Evolutionary conservation across 2,888 invertebrate genomes (phyloP).

Genomic region (Eristalinus aeneus): DNA sequence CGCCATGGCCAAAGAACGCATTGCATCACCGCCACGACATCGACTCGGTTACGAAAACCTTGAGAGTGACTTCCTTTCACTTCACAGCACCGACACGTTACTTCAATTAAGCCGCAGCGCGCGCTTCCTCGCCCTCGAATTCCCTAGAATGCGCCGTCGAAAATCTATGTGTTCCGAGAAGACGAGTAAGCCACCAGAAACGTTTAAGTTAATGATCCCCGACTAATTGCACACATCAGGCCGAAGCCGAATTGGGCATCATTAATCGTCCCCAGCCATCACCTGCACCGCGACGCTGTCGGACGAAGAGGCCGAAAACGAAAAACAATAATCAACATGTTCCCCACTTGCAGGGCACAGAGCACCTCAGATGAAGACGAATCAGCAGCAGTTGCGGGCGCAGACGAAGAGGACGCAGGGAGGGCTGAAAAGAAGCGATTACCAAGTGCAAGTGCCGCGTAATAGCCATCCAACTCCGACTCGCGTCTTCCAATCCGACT

Average conservation of each 20-base stretch:
- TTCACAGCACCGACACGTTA: neutral
- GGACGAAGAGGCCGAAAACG: neutral
- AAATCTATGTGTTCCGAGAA: slow-evolving; percentile 4
- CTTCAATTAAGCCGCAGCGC: neutral
- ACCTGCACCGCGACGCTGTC: slow-evolving; percentile 10
- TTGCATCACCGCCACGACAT: neutral
- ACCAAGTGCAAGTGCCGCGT: slow-evolving; percentile 62
- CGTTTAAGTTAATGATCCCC: slow-evolving; percentile 52
- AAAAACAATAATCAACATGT: slow-evolving; percentile 47
- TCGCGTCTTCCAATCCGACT: slow-evolving; percentile 2
- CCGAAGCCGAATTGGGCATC: slow-evolving; percentile 34
- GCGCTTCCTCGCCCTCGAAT: neutral
- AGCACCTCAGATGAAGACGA: neutral
- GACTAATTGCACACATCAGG: slow-evolving; percentile 52
- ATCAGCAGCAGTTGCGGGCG: neutral
- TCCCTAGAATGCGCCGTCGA: neutral
- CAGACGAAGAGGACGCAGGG: slow-evolving; percentile 4
- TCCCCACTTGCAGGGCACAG: slow-evolving; percentile 2
- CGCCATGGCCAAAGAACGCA: neutral
- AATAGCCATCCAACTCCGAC: slow-evolving; percentile 54
- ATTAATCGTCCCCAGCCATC: slow-evolving; percentile 49
- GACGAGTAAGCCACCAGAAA: neutral
- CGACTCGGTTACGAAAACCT: neutral
- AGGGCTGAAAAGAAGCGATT: slow-evolving; percentile 35
- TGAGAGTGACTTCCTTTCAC: neutral